Base-by-base conservation (phyloP, 2,888 invertebrate genomes). In the Melitaea athalia region DNA sequence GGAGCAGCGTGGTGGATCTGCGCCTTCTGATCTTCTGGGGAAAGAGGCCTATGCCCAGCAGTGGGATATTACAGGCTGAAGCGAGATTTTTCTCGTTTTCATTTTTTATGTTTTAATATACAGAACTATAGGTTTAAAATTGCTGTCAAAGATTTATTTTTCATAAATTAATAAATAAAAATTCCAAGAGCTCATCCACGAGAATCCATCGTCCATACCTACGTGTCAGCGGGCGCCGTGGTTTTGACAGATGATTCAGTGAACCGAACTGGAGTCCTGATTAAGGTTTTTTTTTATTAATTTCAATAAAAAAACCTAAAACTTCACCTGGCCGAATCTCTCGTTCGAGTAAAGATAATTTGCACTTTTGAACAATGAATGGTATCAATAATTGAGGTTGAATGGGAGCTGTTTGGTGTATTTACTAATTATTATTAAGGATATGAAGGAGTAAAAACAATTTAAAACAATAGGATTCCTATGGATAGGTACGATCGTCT, bases 171-270 rank as follows among this genome's bases (percentile, higher is more conserved):
- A 11, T 49, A 49, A n/a, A 49, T 5, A 49, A 14, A 14, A 5
- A n/a, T n/a, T 3, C 33, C 6, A 14, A 55, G 31, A 55, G 33
- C 53, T n/a, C 33, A 33, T 57, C 57, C 42, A 57, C 42, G 42
- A 42, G 5, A 42, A 57, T 17, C 42, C 57, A 57, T 15, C 42
- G 15, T 10, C 1, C 24, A 24, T 24, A 24, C 24, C 24, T 24
- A 24, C 38, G 15, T 42, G 57, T 42, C 57, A 57, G 57, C 75
- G 80, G 79, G 79, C 80, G 79, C 80, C 79, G 77, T 76, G 57
- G 76, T 80, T 83, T 83, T 85, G 85, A 86, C 85, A 83, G 81
- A 86, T 85, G 85, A 85, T 85, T 85, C 82, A 84, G 77, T 81
- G 81, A 77, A 79, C 77, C 75, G 72, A 79, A 75, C 79, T 76